phyloP scores from a whole-genome alignment of 2,113 vertebrate species.

The Sula dactylatra region DNA sequence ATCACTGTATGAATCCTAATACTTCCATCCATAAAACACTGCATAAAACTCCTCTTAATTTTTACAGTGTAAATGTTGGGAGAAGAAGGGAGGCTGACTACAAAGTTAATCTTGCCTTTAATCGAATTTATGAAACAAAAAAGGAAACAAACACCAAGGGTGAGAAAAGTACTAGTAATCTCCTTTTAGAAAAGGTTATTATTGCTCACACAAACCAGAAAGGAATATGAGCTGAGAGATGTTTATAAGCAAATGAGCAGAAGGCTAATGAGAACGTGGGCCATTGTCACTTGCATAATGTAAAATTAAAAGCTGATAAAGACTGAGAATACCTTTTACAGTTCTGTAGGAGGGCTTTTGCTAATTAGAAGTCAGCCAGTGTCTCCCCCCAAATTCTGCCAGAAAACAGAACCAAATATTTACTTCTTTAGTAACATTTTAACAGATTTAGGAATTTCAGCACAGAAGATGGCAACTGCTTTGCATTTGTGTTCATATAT shows the following conservation, averaged over 20 bases:
- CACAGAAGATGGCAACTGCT: neutral
- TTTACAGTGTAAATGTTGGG: accelerated
- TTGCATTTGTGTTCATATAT: neutral
- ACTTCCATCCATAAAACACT: neutral
- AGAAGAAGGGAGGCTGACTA: neutral
- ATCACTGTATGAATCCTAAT: neutral
- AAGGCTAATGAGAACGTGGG: neutral
- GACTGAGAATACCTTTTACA: neutral
- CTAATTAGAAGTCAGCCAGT: neutral
- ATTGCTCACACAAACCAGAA: neutral
- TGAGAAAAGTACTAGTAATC: neutral
- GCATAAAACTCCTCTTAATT: neutral
- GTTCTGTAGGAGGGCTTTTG: neutral
- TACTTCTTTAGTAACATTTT: neutral
- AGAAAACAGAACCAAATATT: slow-evolving; percentile 5
- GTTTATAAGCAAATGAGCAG: neutral
- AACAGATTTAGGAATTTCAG: neutral
- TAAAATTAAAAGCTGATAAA: neutral
- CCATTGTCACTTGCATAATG: neutral
- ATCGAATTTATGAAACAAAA: neutral
- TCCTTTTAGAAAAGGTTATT: neutral
- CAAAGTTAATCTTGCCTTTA: neutral
- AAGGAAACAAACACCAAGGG: neutral
- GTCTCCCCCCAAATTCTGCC: neutral
- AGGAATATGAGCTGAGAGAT: neutral